Conservation (phyloP, 2,113 vertebrate genomes). For the Paratilapia polleni region DNA sequence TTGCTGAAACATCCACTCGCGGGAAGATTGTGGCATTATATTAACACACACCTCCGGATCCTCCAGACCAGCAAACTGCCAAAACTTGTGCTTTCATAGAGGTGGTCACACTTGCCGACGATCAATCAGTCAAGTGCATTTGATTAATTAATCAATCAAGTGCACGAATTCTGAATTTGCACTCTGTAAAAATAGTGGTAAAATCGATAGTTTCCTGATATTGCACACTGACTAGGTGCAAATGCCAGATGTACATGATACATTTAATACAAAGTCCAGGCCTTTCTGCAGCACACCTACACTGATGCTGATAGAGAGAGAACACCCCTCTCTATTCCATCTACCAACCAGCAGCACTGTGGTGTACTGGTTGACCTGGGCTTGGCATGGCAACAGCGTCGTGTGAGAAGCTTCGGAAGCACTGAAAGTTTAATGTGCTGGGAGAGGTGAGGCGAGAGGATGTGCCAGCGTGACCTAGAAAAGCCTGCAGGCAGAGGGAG, state of each 20-base stretch:
- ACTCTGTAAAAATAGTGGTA: too few species aligned
- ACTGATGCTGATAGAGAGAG: not conserved
- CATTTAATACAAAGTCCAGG: not conserved
- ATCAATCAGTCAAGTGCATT: not conserved
- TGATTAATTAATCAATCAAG: not conserved
- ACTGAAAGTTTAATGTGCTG: slow-evolving; percentile 80
- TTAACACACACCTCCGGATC: not conserved
- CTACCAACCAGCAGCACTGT: slow-evolving; percentile 39
- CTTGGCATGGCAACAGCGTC: slow-evolving; percentile 68
- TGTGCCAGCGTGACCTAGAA: slow-evolving; percentile 80
- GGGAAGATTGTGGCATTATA: not conserved
- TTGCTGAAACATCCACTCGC: not conserved
- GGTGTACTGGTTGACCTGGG: slow-evolving; percentile 63
- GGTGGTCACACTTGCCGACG: not conserved
- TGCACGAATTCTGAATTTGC: not conserved
- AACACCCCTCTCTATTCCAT: not conserved
- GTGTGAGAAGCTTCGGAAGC: slow-evolving; percentile 61
- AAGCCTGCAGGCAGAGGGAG: slow-evolving; percentile 69
- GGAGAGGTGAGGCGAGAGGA: slow-evolving; percentile 71
- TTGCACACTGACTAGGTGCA: not conserved
- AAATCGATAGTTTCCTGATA: not conserved
- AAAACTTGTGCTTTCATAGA: not conserved
- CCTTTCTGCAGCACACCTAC: not conserved
- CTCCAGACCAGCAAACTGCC: too few species aligned
- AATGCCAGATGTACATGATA: not conserved